phyloP scores from a whole-genome alignment of 2,888 invertebrate genomes.

The Leptura quadrifasciata region DNA sequence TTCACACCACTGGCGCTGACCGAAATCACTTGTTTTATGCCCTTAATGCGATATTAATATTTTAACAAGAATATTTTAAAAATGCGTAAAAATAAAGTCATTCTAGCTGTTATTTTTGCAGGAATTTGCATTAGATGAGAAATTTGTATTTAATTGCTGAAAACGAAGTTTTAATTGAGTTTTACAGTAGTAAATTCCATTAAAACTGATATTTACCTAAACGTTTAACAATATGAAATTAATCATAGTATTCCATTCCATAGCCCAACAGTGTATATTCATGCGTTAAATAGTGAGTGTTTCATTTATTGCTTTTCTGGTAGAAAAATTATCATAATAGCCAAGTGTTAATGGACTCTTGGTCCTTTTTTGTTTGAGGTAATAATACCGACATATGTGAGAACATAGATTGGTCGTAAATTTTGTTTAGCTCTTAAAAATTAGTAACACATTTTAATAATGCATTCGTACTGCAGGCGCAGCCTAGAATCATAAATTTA shows the following conservation, averaged over 20 bases:
- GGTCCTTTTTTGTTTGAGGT: constrained; percentile 21
- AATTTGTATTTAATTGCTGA: background rate
- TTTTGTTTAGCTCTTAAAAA: constrained; percentile 25
- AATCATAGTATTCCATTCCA: constrained; percentile 17
- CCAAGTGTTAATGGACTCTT: constrained; percentile 26
- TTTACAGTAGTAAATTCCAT: background rate
- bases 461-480: constrained; percentile 19
- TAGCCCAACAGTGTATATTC: background rate
- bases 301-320: constrained; percentile 5
- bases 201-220: constrained; percentile 1
- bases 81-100: too few relatives aligned
- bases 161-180: background rate
- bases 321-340: constrained; percentile 27
- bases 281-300: constrained; percentile 5
- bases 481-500: constrained; percentile 20
- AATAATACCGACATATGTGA: constrained; percentile 14
- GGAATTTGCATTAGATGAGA: background rate
- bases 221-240: background rate
- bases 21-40: too few relatives aligned
- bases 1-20: too few relatives aligned
- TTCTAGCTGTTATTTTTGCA: background rate
- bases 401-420: constrained; percentile 23
- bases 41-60: too few relatives aligned
- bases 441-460: constrained; percentile 31
- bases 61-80: too few relatives aligned